Base-by-base conservation (phyloP, 2,113 vertebrate species). In the Xiphorhynchus elegans region DNA sequence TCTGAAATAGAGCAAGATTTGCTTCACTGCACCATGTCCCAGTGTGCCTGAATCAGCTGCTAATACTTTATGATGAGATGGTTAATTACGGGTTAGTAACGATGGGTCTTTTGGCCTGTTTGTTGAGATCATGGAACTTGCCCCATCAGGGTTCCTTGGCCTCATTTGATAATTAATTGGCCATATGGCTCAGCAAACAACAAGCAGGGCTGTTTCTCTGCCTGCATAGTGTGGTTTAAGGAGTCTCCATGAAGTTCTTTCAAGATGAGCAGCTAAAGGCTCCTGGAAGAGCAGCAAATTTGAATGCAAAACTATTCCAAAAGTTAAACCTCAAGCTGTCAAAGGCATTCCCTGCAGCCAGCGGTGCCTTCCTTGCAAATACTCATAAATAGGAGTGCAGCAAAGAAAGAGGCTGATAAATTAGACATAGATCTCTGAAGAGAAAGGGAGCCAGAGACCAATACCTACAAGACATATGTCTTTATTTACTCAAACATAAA, bases 401-500 rank as follows among this genome's bases (percentile, higher is more conserved):
- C 96, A 97, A 81, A 82, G 92, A 91, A 95, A 84, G 88, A 84
- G 96, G 64, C 87, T 95, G 97, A 97, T 97, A 96, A 94, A 93
- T 94, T 79, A 84, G 85, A 78, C 92, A 70, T 95, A 87, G 93
- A 96, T 96, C 95, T 95, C 82, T 28, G 95, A 89, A 91, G 80
- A 97, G 93, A 92, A 94, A 96, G 77, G 37, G 94, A 97, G 90
- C 82, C 94, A 87, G 93, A 93, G 90, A 96, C 93, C 96, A 89
- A 91, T 96, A 76, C 94, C 95, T 98, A 94, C 89, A 97, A 98
- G 97, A 97, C 97, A 97, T 95, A 97, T 96, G 97, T 98, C 98
- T 98, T 97, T 98, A 98, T 98, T 98, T 98, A 98, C 97, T 94
- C 96, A 98, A 95, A 95, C 93, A 96, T 98, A 98, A 98, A 98